These are phyloP conservation scores for Seira ritae DNA, from an alignment of 2,888 invertebrate species.

Conservation along the genomic window DNA sequence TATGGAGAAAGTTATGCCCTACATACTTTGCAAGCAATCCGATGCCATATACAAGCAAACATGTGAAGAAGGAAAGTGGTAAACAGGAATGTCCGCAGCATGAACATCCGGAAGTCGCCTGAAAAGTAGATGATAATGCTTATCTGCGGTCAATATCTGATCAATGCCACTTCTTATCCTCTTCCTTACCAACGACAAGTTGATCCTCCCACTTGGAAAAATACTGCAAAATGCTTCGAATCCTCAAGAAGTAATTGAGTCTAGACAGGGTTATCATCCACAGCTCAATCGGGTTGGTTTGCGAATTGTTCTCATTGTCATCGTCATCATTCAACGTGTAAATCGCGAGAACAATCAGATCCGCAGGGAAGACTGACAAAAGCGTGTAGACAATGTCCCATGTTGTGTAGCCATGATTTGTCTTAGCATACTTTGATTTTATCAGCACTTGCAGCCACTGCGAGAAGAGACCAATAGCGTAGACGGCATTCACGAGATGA, in stretches of 20 bases:
- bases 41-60: conserved; percentile 70
- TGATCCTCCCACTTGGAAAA: conserved; percentile 71
- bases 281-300: conserved; percentile 34
- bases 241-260: conserved; percentile 67
- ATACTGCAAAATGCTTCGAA: conserved; percentile 63
- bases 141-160: not conserved
- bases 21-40: conserved; percentile 68
- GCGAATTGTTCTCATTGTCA: conserved; percentile 34
- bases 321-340: conserved; percentile 57
- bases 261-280: conserved; percentile 65
- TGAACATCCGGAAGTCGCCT: conserved; percentile 69
- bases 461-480: conserved; percentile 63
- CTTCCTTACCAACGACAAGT: conserved; percentile 58
- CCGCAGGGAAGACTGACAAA: conserved; percentile 67
- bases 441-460: conserved; percentile 70
- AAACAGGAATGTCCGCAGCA: conserved; percentile 60
- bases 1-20: no score
- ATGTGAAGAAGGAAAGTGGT: conserved; percentile 63
- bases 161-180: not conserved
- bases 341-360: conserved; percentile 66
- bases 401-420: conserved; percentile 67
- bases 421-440: conserved; percentile 68
- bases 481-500: conserved; percentile 68
- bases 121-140: conserved; percentile 10
- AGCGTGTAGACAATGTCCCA: conserved; percentile 68